Base-by-base conservation (phyloP, 2,888 invertebrate genomes). In the Germaria angustata region DNA sequence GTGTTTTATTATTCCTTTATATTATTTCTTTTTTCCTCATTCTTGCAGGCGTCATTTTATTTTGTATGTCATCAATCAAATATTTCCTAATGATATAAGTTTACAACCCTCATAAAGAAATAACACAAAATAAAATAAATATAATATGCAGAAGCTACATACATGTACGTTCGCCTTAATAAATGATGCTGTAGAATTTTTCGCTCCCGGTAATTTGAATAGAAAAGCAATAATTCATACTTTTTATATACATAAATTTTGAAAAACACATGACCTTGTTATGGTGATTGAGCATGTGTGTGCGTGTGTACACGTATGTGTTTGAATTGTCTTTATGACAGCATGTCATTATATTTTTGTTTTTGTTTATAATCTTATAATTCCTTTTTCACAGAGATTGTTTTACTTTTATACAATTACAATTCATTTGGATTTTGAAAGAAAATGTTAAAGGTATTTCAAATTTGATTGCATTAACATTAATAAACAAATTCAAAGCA, bases 41-140 rank as follows among this genome's bases (percentile, higher is more conserved):
- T 32, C 28, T 78, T 73, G 72, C 57, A 55, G 73, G 61, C 81
- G 55, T 78, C 63, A 69, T 69, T 73, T 78, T 63, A 65, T 73
- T 81, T 68, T 49, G 59, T 69, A 63, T 76, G 66, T 80, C 84
- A 85, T 85, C 85, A 84, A 84, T 85, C 85, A 85, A 81, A 84
- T 68, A 78, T 81, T 82, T 81, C 66, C 65, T 82, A 85, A 84
- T 81, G 73, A 84, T 78, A 80, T 41, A 84, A 55, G 68, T 72
- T 72, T 68, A 72, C 72, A 77, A 63, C 61, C 55, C 49, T 59
- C 71, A 73, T 75, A 76, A 66, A 68, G 63, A 69, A 61, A 39
- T 36, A 49, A 39, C 17, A 41, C 22, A 51, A 39, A 73, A 20
- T 49, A 41, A 24, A 46, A 71, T 44, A 17, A 49, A 46, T 8